phyloP scores from a whole-genome alignment of 2,888 invertebrate genomes.

The Frankliniella fusca region DNA sequence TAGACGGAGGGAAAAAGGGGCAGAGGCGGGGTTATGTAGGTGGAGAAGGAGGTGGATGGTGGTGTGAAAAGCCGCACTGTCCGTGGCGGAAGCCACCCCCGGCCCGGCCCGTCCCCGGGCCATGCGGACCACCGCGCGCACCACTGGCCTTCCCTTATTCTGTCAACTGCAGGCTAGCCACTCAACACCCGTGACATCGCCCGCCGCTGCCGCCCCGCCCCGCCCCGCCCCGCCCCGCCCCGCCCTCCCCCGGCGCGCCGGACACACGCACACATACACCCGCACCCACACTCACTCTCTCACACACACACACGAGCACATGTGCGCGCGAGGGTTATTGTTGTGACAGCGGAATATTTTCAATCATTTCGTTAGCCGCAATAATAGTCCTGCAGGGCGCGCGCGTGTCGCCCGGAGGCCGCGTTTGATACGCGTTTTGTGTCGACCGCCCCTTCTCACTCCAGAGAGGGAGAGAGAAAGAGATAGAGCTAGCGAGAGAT shows the following conservation, averaged over 20 bases:
- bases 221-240: not conserved
- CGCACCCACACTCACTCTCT: not conserved
- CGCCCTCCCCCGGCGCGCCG: not conserved
- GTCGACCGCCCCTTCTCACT: too few relatives aligned
- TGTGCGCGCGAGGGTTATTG: not conserved
- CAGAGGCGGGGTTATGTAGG: too few relatives aligned
- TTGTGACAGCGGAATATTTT: conserved; percentile 26
- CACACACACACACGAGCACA: not conserved
- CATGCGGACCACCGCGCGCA: not conserved
- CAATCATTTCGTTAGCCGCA: conserved; percentile 24
- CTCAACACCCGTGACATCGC: conserved; percentile 25
- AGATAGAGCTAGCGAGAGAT: too few relatives aligned
- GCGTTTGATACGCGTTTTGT: too few relatives aligned
- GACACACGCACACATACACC: not conserved
- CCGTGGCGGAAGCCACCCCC: not conserved
- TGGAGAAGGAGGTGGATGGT: not conserved
- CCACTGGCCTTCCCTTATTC: conserved; percentile 25
- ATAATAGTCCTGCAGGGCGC: not conserved
- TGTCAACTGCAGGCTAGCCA: conserved; percentile 23
- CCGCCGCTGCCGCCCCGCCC: not conserved
- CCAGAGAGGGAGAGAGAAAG: too few relatives aligned
- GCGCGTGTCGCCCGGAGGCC: not conserved
- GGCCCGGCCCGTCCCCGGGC: not conserved
- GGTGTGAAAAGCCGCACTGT: conserved; percentile 16
- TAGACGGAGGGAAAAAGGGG: too few relatives aligned